Evolutionary conservation across 2,113 vertebrate species (phyloP), one percentile per base, ranked within the genome.

Genomic region (Ageneiosus marmoratus): DNA sequence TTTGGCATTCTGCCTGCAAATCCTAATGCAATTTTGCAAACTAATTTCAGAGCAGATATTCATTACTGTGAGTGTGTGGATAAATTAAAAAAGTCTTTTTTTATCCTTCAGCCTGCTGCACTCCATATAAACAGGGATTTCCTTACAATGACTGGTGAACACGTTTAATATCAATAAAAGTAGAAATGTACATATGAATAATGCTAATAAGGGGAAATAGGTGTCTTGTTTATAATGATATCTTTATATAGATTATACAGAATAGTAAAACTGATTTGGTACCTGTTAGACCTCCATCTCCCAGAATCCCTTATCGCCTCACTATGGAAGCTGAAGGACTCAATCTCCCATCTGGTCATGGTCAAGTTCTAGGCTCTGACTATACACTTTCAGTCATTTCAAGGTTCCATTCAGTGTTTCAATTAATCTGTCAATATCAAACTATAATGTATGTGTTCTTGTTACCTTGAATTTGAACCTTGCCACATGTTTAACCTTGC

Each of bases 11-110:
- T 50, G 63, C 67, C 79, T 32, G 34, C 63, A 73, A n/a, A 20
- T 82, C 32, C 55, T 82, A 13, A 78, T 53, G 60, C 22, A 70
- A 51, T 24, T 73, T 74, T 29, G 74, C 44, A 63, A 85, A 85
- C 50, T 77, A 77, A 82, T 78, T 69, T n/a, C 44, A 79, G 53
- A 32, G 12, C 60, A 53, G 77, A 72, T 72, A 72, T 73, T 82
- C 62, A 32, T 48, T 85, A 48, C 1, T 9, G 20, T 67, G 48
- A 53, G 24, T 67, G 78, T 81, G 72, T 69, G 34, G 20, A 7
- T 7, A 20, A 6, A 34, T 20, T 37, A 37, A 37, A 67, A 37
- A 67, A 0, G 4, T 3, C 0, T 32, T 16, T 12, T 13, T 60
- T 62, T 32, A 5, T 2, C 1, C 13, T 63, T 63, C 15, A 63